Base-by-base conservation (phyloP, 37 sponge, comb jelly and placozoan species). In the Aplysina aerophoba region DNA sequence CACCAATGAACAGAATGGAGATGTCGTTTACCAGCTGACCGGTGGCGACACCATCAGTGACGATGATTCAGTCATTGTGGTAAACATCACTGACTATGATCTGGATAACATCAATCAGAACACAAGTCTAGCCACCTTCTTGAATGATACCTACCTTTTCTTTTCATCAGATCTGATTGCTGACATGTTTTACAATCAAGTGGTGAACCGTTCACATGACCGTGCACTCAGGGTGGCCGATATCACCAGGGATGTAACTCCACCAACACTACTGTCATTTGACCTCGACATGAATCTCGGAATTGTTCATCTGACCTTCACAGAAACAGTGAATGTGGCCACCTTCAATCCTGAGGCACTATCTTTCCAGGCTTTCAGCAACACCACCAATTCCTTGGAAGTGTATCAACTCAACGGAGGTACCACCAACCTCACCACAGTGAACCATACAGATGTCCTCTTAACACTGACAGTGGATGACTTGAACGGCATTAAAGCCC, bases 151-250 rank as follows among this genome's bases (percentile, higher is more conserved):
- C 20, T 97, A 87, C 87, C 82, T 97, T 31, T 62, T 87, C 0
- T 87, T 92, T 57, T 31, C 73, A 59, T 81, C 90, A 21, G 83
- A 36, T 5, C 74, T 97, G 40, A 81, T 97, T 55, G 40, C 31
- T 15, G 97, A 97, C 55, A 94, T 97, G 94, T 86, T 86, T 86
- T 73, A 40, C 50, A 97, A 97, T 69, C n/a, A 36, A 12, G 87
- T 94, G 30, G 71, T 90, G n/a, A 53, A 67, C 28, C 88, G 88
- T n/a, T 15, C 82, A 55, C 37, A 87, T 79, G 87, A 55, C 2
- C 38, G 16, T 65, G 97, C 71, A 31, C n/a, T 53, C 63, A 37
- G 60, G 31, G 88, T 84, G 28, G 6, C 73, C 31, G 79, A 80
- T 28, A 92, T 79, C 84, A 94, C 91, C 41, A 57, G 30, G 24